A percentile compares a stretch with the other conserved stretches of the same genome.
phyloP scores from a whole-genome alignment of 2,888 invertebrate species.

The Oscheius sp. region DNA sequence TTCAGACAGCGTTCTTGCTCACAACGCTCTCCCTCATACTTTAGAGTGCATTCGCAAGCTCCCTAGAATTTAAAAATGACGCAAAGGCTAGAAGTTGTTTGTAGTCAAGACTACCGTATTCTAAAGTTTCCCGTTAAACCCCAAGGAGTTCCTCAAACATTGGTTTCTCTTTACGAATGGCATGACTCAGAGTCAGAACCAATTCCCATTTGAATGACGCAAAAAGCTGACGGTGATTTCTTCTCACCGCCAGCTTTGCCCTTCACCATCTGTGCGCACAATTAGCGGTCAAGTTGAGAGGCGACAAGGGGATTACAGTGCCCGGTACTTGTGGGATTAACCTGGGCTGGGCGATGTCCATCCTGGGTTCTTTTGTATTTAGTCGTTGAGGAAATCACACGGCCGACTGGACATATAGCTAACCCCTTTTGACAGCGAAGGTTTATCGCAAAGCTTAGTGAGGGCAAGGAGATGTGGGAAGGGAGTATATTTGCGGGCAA shows the following conservation, averaged over 20 bases:
- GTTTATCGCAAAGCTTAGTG: slow-evolving; percentile 1
- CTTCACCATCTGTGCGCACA: slow-evolving; percentile 27
- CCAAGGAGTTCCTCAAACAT: no score
- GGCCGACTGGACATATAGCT: background rate
- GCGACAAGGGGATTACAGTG: slow-evolving; percentile 30
- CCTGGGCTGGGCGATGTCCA: background rate
- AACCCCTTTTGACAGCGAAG: background rate
- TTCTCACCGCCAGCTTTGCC: background rate
- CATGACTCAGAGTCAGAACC: no score
- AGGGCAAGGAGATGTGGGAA: background rate
- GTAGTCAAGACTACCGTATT: background rate
- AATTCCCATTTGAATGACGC: no score
- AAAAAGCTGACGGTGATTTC: no score
- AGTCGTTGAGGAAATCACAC: slow-evolving; percentile 4
- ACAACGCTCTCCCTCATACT: slow-evolving; percentile 49
- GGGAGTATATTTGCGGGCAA: slow-evolving; percentile 17
- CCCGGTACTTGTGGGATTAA: slow-evolving; percentile 22
- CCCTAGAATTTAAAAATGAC: slow-evolving; percentile 38
- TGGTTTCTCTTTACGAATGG: no score
- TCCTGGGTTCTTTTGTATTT: no score
- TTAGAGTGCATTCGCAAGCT: slow-evolving; percentile 51
- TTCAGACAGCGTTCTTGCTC: slow-evolving; percentile 52
- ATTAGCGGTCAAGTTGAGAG: slow-evolving; percentile 31
- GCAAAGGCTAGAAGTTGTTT: background rate
- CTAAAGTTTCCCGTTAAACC: no score